A percentile compares a stretch with the other conserved stretches of the same genome.
phyloP scores from a whole-genome alignment of 1,140 invertebrate species.

The Hormaphis cornu region DNA sequence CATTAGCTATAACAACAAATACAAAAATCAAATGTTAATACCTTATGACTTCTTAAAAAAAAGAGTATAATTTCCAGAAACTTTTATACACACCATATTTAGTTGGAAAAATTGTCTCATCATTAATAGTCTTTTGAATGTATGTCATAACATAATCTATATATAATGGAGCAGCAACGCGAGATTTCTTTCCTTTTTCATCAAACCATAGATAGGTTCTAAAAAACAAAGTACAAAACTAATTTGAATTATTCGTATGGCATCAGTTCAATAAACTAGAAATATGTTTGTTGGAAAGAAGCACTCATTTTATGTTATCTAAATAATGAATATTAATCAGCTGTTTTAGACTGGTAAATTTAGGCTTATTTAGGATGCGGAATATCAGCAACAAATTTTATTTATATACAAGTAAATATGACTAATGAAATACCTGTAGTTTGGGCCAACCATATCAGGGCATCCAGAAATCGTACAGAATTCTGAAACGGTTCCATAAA shows the following conservation, averaged over 20 bases:
- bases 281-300: background rate
- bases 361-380: too few species aligned
- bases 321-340: too few species aligned
- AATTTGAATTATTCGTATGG: conserved; percentile 23
- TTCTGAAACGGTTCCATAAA: conserved; percentile 95
- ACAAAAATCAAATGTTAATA: background rate
- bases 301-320: too few species aligned
- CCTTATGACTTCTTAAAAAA: background rate
- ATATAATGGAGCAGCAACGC: conserved; percentile 93
- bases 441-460: conserved; percentile 89
- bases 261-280: background rate
- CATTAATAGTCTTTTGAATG: conserved; percentile 92
- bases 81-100: conserved; percentile 74
- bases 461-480: conserved; percentile 91
- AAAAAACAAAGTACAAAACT: conserved; percentile 1
- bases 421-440: conserved; percentile 59
- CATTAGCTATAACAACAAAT: conserved; percentile 62
- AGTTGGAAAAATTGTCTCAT: conserved; percentile 94
- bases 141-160: conserved; percentile 98
- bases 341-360: too few species aligned
- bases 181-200: conserved; percentile 95
- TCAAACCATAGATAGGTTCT: conserved; percentile 97
- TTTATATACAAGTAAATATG: too few species aligned
- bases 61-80: background rate
- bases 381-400: too few species aligned